These are phyloP conservation scores for Babyrousa celebensis DNA, from an alignment of 2,797 vertebrate species.

Conservation along the genomic window DNA sequence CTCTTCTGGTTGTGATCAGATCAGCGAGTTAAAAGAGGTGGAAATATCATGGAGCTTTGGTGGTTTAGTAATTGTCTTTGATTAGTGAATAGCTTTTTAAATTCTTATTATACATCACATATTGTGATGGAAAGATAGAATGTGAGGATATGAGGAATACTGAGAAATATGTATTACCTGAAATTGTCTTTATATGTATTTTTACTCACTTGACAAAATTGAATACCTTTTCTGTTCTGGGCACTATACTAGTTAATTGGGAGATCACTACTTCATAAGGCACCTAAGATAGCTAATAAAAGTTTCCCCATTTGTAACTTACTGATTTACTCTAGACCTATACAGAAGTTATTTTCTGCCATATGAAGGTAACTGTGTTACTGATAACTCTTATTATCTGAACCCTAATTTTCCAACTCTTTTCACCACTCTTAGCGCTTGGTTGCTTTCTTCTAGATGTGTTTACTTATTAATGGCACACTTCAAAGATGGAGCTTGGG, in stretches of 20 bases:
- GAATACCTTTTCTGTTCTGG: background rate
- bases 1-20: conserved; percentile 6
- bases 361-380: background rate
- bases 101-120: background rate
- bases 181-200: conserved; percentile 50
- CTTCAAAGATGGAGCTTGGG: background rate
- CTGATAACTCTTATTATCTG: background rate
- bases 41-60: conserved; percentile 34
- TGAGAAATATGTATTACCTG: background rate
- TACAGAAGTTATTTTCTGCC: background rate
- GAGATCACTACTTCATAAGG: conserved; percentile 49
- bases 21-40: conserved; percentile 12
- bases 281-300: conserved; percentile 52
- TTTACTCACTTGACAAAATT: conserved; percentile 29
- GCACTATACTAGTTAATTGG: conserved; percentile 27
- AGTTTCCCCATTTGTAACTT: conserved; percentile 30
- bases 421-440: conserved; percentile 33
- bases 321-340: background rate
- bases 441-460: background rate
- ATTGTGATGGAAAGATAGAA: conserved; percentile 20
- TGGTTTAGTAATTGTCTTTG: background rate
- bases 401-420: conserved; percentile 18
- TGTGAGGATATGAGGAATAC: conserved; percentile 28
- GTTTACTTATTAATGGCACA: conserved; percentile 27
- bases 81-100: conserved; percentile 17